Percentiles rank a stretch among this genome's conserved stretches.
Evolutionary conservation across 2,888 invertebrate genomes (phyloP).

Genomic region (Pristionchus mayeri): DNA sequence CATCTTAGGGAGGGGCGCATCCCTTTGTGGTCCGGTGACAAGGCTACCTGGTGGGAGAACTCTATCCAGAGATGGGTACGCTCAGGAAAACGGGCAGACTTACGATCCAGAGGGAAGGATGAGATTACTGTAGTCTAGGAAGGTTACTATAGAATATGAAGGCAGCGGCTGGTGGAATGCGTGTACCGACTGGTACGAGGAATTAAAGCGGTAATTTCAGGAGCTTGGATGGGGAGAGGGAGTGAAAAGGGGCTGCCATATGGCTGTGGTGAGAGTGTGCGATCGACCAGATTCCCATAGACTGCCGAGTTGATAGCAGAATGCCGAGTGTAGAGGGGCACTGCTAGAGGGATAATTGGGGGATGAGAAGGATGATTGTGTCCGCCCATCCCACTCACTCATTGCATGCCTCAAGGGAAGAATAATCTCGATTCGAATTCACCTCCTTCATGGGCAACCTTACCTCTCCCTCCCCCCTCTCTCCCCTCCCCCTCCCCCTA

Average conservation of each 20-base stretch:
- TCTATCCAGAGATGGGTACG: background rate
- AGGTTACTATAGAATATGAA: background rate
- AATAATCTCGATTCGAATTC: constrained; percentile 3
- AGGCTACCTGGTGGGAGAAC: background rate
- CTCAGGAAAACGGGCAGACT: background rate
- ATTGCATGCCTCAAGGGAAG: background rate
- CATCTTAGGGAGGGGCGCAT: constrained; percentile 17
- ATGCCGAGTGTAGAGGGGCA: background rate
- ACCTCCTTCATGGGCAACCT: background rate
- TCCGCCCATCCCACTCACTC: background rate
- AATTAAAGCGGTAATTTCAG: constrained; percentile 22
- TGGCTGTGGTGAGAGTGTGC: background rate
- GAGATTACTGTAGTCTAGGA: constrained; percentile 13
- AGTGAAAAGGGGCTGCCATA: too few relatives aligned
- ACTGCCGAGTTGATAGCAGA: background rate
- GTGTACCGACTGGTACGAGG: constrained; percentile 28
- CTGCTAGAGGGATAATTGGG: constrained; percentile 15
- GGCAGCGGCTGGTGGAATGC: background rate
- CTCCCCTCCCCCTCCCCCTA: background rate
- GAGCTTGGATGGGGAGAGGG: too few relatives aligned
- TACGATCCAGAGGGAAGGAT: background rate
- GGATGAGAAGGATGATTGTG: background rate
- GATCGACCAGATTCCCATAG: background rate
- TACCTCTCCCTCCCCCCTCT: background rate
- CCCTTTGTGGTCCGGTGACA: background rate